These are phyloP conservation scores for Ibidorhyncha struthersii DNA, from an alignment of 2,113 vertebrate genomes.

Conservation along the genomic window DNA sequence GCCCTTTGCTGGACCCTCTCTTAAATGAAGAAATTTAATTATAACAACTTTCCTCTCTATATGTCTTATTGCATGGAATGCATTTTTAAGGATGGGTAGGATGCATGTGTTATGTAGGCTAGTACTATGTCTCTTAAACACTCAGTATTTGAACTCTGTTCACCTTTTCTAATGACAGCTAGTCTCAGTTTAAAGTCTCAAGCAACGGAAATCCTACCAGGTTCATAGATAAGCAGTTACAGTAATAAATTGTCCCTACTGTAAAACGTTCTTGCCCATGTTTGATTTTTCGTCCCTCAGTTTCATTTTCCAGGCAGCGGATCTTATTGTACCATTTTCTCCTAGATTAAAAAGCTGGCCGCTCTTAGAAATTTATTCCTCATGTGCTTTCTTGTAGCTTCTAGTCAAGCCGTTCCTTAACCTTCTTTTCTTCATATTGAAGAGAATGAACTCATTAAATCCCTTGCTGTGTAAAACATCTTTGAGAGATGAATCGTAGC, in stretches of 20 bases:
- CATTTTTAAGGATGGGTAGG: neutral
- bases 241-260: neutral
- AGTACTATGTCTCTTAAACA: neutral
- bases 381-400: neutral
- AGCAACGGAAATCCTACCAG: neutral
- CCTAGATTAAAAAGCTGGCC: neutral
- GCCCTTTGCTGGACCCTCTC: too few species aligned
- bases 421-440: neutral
- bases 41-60: neutral
- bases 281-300: neutral
- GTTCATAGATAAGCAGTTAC: neutral
- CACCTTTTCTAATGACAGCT: neutral
- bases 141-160: neutral
- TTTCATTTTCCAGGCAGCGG: neutral
- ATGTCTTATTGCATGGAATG: neutral
- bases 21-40: neutral
- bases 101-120: neutral
- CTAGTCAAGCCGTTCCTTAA: neutral
- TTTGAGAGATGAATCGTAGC: neutral
- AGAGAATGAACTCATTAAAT: neutral
- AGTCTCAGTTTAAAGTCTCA: neutral
- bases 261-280: neutral
- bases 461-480: neutral
- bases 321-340: neutral
- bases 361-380: neutral